phyloP scores from a whole-genome alignment of 2,113 vertebrate genomes.

The Syngnathus scovelli region DNA sequence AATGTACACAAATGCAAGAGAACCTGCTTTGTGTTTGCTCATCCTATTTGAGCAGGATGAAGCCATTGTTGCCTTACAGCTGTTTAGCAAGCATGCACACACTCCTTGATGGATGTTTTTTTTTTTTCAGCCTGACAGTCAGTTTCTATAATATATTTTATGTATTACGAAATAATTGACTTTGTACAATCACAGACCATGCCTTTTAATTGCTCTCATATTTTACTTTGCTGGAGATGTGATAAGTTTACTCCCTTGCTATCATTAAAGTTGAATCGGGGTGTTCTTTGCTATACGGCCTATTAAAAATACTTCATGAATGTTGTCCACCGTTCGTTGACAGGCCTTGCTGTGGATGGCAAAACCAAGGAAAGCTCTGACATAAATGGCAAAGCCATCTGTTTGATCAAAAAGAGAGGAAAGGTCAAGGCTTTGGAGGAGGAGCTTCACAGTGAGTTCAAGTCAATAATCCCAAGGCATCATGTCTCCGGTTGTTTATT shows the following conservation, averaged over 20 bases:
- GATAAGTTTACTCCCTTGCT: background rate
- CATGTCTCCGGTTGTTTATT: background rate
- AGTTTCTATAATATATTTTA: background rate
- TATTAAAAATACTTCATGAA: background rate
- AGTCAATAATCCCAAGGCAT: background rate
- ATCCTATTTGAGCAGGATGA: conserved; percentile 46
- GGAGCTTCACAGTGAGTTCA: conserved; percentile 84
- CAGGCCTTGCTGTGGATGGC: conserved; percentile 91
- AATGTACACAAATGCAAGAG: conserved; percentile 2
- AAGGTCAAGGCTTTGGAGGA: conserved; percentile 93
- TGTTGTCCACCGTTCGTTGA: background rate
- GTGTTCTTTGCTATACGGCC: background rate
- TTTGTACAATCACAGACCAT: background rate
- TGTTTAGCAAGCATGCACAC: background rate
- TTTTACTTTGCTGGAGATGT: background rate
- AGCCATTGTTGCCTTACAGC: background rate
- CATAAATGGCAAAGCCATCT: conserved; percentile 70
- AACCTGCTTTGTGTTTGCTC: conserved; percentile 26
- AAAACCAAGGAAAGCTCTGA: conserved; percentile 73
- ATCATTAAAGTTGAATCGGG: background rate
- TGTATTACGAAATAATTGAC: background rate
- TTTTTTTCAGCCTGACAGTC: background rate
- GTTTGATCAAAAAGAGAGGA: conserved; percentile 86
- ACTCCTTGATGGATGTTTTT: background rate
- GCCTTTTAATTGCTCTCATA: background rate